Evolutionary conservation across 1,140 invertebrate species (phyloP), one percentile per base, ranked within the genome.

Genomic region (Hylaeus anthracinus): DNA sequence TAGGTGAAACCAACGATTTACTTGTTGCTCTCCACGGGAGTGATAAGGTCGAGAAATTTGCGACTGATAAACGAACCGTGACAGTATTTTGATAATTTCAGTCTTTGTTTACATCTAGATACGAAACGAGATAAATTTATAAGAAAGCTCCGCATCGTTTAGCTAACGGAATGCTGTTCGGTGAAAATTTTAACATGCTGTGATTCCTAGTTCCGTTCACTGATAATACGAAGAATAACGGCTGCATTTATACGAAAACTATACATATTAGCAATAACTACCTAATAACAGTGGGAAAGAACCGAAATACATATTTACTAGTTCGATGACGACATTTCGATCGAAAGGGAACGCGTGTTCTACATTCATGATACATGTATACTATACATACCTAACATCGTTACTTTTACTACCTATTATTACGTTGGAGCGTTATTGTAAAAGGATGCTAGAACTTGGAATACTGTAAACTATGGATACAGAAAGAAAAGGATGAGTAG

Each of bases 11-110:
- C n/a, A 53, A 26, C 48, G 55, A 10, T 77, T 70, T 70, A 78
- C 75, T 78, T 78, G 75, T 78, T 78, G 75, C 75, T 78, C 45
- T 3, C 3, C 26, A 2, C 37, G 43, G 9, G 12, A 14, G 15
- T 14, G 45, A 14, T 8, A 39, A 8, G 1, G 3, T 37, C 41
- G 39, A 12, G 9, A 43, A 43, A 64, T 26, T 43, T 8, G 39
- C 41, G 61, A 43, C 0, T 37, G 26, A 41, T 43, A 12, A 67
- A 12, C n/a, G 14, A 48, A 66, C n/a, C 43, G 64, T 26, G 14
- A n/a, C 65, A 3, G 48, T 67, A 6, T 12, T 43, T 39, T 3
- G 3, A 15, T 10, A 8, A 1, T 15, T 61, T 8, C 1, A 5
- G 41, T 37, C 39, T 43, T 64, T 6, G 4, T 41, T 8, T 39